These are phyloP conservation scores for Pangasius djambal DNA, from an alignment of 2,797 vertebrate genomes.

Conservation along the genomic window DNA sequence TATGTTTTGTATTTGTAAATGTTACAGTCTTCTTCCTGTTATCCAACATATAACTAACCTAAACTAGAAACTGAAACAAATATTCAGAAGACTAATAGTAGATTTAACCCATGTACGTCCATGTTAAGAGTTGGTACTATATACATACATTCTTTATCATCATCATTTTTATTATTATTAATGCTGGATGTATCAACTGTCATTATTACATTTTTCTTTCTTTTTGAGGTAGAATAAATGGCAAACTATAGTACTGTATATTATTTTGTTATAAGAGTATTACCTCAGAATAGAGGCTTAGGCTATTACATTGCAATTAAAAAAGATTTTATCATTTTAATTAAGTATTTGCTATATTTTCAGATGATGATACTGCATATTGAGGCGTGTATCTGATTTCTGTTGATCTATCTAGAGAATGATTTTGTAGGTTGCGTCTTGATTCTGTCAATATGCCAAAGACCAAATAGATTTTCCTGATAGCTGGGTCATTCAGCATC, in stretches of 20 bases:
- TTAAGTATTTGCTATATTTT: constrained; percentile 21
- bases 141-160: not conserved
- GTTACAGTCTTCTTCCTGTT: constrained; percentile 29
- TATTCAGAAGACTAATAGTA: constrained; percentile 17
- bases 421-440: constrained; percentile 42
- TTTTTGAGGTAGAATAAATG: constrained; percentile 32
- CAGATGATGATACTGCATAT: constrained; percentile 27
- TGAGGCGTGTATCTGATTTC: constrained; percentile 36
- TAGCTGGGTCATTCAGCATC: constrained; percentile 8
- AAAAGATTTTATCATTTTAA: constrained; percentile 9
- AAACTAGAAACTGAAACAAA: constrained; percentile 18
- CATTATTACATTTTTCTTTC: constrained; percentile 10
- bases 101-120: constrained; percentile 8
- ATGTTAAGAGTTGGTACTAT: constrained; percentile 6
- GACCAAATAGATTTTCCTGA: constrained; percentile 41
- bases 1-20: constrained; percentile 66
- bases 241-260: constrained; percentile 21
- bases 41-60: constrained; percentile 19
- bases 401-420: constrained; percentile 4
- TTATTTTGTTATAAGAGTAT: constrained; percentile 30
- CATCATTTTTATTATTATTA: constrained; percentile 19
- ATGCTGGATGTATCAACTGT: constrained; percentile 6
- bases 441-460: constrained; percentile 53
- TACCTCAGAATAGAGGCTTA: constrained; percentile 20
- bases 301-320: constrained; percentile 10